These are phyloP conservation scores for Coenobita brevimanus DNA, from an alignment of 1,140 invertebrate species.

Conservation along the genomic window DNA sequence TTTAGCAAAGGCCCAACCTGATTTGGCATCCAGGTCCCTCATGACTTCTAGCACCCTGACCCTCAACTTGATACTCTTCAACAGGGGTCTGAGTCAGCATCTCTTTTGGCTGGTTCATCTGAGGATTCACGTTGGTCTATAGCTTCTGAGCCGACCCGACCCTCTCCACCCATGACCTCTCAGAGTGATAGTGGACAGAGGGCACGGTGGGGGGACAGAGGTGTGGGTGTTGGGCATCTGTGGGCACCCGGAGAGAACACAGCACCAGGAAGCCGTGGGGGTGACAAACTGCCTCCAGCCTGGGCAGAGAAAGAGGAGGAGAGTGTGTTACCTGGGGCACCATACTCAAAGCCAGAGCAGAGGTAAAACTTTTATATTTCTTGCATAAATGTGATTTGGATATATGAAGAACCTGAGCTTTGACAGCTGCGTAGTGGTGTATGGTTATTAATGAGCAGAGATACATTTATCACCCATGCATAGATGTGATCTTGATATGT, in stretches of 20 bases:
- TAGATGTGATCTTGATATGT: no score
- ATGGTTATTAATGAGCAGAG: no score
- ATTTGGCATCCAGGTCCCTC: no score
- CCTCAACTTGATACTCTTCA: no score
- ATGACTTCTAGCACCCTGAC: no score
- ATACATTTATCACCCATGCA: no score
- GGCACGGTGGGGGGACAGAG: constrained; percentile 47
- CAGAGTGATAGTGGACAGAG: constrained; percentile 16
- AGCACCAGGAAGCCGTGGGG: constrained; percentile 2
- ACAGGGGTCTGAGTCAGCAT: constrained; percentile 30
- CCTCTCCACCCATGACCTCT: background rate
- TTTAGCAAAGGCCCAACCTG: no score
- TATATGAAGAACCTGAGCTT: no score
- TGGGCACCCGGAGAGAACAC: constrained; percentile 39
- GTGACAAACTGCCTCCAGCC: constrained; percentile 26
- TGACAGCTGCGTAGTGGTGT: no score
- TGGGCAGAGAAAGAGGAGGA: constrained; percentile 44
- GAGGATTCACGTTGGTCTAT: constrained; percentile 28
- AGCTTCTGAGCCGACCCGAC: background rate
- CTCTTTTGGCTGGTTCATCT: constrained; percentile 5
- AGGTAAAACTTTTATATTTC: no score
- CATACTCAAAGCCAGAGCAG: constrained; percentile 32
- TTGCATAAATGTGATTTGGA: no score
- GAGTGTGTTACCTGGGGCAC: constrained; percentile 39
- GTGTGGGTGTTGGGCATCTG: constrained; percentile 49